Percentiles rank a stretch among this genome's conserved stretches.
phyloP scores from a whole-genome alignment of 2,888 invertebrate genomes.

The Philereme vetulata region DNA sequence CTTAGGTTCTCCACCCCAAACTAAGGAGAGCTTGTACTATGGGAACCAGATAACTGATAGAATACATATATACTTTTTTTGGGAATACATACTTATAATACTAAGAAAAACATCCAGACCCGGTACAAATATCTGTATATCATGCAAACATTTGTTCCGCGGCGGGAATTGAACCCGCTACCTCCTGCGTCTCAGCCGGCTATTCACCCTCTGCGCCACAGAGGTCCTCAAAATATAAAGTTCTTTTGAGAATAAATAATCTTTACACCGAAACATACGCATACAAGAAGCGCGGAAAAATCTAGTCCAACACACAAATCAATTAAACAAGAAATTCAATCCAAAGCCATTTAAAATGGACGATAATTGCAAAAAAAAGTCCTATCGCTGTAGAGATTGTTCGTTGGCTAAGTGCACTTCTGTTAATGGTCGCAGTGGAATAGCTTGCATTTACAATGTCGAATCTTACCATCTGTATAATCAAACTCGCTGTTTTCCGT shows the following conservation, averaged over 20 bases:
- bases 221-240: too few relatives aligned
- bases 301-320: not conserved
- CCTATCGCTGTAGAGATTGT: not conserved
- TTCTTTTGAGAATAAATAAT: not conserved
- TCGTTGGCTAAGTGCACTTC: conserved; percentile 27
- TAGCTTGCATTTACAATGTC: conserved; percentile 11
- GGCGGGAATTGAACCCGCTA: too few relatives aligned
- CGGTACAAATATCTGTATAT: too few relatives aligned
- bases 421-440: conserved; percentile 17
- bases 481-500: not conserved
- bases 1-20: too few relatives aligned
- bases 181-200: too few relatives aligned
- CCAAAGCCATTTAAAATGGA: not conserved
- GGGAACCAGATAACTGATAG: too few relatives aligned
- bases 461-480: conserved; percentile 2
- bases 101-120: too few relatives aligned
- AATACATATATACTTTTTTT: too few relatives aligned
- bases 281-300: not conserved
- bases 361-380: conserved; percentile 3
- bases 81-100: too few relatives aligned
- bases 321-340: not conserved
- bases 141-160: too few relatives aligned
- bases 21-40: too few relatives aligned
- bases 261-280: not conserved
- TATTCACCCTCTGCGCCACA: too few relatives aligned